A percentile compares a stretch with the other conserved stretches of the same genome.
These are phyloP conservation scores for Ditylenchus weischeri DNA, from an alignment of 2,888 invertebrate species.

Conservation along the genomic window DNA sequence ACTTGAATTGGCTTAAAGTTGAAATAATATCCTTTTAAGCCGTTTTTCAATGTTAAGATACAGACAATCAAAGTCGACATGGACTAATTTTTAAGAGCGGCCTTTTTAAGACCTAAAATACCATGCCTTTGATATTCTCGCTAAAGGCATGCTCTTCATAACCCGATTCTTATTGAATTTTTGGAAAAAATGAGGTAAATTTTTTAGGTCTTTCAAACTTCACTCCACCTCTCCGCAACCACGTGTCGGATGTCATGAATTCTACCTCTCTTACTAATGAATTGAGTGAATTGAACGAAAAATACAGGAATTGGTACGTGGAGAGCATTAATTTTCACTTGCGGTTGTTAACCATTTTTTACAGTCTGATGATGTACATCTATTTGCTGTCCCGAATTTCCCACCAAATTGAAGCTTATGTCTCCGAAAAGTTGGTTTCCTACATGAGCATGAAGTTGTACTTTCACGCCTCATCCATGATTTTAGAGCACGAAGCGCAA, in stretches of 20 bases:
- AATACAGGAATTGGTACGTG: slow-evolving; percentile 22
- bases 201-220: slow-evolving; percentile 15
- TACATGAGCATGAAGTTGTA: too few species aligned
- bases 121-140: background rate
- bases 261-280: slow-evolving; percentile 1
- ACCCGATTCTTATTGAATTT: too few species aligned
- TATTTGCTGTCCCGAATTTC: slow-evolving; percentile 20
- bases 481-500: too few species aligned
- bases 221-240: background rate
- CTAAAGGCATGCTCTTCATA: too few species aligned
- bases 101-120: background rate
- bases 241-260: slow-evolving; percentile 11
- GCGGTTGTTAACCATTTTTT: background rate
- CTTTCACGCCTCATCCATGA: too few species aligned
- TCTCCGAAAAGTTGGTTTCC: too few species aligned
- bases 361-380: slow-evolving; percentile 24
- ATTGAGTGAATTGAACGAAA: slow-evolving; percentile 7
- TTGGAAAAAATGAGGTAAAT: background rate
- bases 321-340: background rate
- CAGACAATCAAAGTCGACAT: slow-evolving; percentile 13
- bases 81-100: slow-evolving; percentile 16
- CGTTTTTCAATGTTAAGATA: too few species aligned
- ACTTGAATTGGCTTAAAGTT: too few species aligned
- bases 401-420: slow-evolving; percentile 16
- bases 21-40: too few species aligned